Base-by-base conservation (phyloP, 2,113 vertebrate species). In the Myotis brandtii region DNA sequence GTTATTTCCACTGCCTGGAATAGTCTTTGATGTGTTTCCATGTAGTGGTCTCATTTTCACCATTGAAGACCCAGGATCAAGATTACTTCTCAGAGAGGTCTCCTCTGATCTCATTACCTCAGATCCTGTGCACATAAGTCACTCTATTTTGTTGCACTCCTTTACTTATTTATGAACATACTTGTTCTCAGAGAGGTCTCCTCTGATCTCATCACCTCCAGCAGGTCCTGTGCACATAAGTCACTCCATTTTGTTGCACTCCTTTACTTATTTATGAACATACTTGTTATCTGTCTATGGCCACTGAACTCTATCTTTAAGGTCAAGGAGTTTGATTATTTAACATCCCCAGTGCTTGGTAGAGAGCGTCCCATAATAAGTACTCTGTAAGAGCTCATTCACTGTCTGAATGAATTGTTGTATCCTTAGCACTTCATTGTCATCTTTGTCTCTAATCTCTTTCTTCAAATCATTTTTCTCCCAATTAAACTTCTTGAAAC, bases 401-500 rank as follows among this genome's bases (percentile, higher is more conserved):
- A 69, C 46, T 91, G 16, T 86, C 9, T 56, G 40, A 84, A 40
- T 89, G 43, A 30, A 80, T 81, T 43, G 30, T 81, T 43, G 30
- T 2, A 8, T n/a, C 32, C 0, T 69, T 52, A 43, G 52, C 8
- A 67, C 25, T 27, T 84, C 3, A 17, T 67, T 52, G 32, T 81
- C 13, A 56, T 48, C 66, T 76, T 95, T 77, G 54, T 82, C 21
- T 93, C 34, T 46, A 62, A 37, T 54, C 1, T 27, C 16, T 96
- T 84, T 40, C 25, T 91, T 85, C 12, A 91, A 30, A 48, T 32
- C 6, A 83, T 18, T 86, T 69, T 83, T 8, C 62, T 90, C 81
- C 46, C 37, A 88, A 91, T 80, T 67, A 85, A 79, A 86, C 12
- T 88, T 84, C 48, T 72, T 87, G 23, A 93, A 89, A 87, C 67